Evolutionary conservation across 2,797 vertebrate species (phyloP).

Genomic region (Takifugu rubripes): DNA sequence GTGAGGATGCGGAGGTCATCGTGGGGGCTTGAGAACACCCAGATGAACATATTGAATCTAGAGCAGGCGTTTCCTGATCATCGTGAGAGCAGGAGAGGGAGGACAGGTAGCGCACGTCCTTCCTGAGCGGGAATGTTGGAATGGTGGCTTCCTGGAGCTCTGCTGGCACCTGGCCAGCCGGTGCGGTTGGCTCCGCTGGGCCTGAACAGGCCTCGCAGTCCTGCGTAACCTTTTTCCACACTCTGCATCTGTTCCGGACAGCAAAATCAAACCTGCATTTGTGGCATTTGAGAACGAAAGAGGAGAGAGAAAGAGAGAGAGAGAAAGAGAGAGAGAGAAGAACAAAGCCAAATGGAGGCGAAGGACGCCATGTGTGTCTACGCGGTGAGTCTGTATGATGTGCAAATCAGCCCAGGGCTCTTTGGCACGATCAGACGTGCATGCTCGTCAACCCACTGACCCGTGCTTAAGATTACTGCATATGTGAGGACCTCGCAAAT

Average conservation of each 20-base stretch:
- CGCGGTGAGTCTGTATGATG: constrained; percentile 41
- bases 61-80: constrained; percentile 32
- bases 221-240: constrained; percentile 55
- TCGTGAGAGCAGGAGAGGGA: constrained; percentile 4
- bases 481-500: constrained; percentile 38
- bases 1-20: neutral
- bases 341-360: constrained; percentile 22
- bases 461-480: constrained; percentile 47
- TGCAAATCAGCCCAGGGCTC: constrained; percentile 52
- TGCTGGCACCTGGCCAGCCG: constrained; percentile 50
- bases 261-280: constrained; percentile 19
- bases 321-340: constrained; percentile 4
- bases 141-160: constrained; percentile 35
- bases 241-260: constrained; percentile 17
- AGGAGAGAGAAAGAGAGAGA: constrained; percentile 8
- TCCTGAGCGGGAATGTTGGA: constrained; percentile 23
- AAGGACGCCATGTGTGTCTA: constrained; percentile 39
- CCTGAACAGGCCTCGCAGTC: constrained; percentile 28
- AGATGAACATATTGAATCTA: constrained; percentile 27
- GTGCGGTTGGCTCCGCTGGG: constrained; percentile 20
- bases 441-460: constrained; percentile 58
- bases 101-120: constrained; percentile 27
- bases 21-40: neutral
- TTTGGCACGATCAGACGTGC: constrained; percentile 47
- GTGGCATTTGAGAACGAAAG: constrained; percentile 32